Evolutionary conservation across 35 echinoderm and acorn worm species (phyloP).

Genomic region (Holothuria glaberrima): DNA sequence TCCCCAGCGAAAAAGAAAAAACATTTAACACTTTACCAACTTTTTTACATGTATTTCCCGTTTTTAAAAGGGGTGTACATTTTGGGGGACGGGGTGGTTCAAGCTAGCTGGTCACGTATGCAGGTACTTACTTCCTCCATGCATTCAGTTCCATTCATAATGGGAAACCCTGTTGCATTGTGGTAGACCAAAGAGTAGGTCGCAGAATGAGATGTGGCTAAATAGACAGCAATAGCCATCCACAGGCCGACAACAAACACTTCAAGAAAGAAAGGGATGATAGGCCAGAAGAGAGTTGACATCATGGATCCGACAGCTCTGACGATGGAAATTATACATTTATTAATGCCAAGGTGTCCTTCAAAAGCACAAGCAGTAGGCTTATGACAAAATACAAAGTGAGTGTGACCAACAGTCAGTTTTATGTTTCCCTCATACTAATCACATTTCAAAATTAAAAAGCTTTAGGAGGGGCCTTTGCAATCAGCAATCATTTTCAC

Average conservation of each 20-base stretch:
- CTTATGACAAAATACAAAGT: no score
- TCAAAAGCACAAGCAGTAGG: no score
- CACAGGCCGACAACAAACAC: conserved; percentile 72
- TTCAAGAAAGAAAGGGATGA: conserved; percentile 94
- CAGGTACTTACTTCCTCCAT: conserved; percentile 61
- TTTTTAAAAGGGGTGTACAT: no score
- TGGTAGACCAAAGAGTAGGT: conserved; percentile 58
- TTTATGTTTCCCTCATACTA: no score
- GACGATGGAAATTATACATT: background rate
- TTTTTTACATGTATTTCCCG: no score
- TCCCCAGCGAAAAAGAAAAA: no score
- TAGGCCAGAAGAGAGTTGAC: conserved; percentile 88
- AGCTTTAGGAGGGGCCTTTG: no score
- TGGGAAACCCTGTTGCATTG: conserved; percentile 25
- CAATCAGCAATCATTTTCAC: no score
- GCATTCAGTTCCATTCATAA: conserved; percentile 70
- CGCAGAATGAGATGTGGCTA: conserved; percentile 76
- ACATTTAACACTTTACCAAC: no score
- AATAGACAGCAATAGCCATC: conserved; percentile 79
- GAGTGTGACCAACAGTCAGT: no score
- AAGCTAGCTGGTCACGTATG: background rate
- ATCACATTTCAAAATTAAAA: no score
- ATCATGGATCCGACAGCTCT: conserved; percentile 89
- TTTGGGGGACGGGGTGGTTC: background rate
- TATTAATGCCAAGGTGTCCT: no score